Evolutionary conservation across 2,113 vertebrate genomes (phyloP).

Genomic region (Festucalex cinctus): DNA sequence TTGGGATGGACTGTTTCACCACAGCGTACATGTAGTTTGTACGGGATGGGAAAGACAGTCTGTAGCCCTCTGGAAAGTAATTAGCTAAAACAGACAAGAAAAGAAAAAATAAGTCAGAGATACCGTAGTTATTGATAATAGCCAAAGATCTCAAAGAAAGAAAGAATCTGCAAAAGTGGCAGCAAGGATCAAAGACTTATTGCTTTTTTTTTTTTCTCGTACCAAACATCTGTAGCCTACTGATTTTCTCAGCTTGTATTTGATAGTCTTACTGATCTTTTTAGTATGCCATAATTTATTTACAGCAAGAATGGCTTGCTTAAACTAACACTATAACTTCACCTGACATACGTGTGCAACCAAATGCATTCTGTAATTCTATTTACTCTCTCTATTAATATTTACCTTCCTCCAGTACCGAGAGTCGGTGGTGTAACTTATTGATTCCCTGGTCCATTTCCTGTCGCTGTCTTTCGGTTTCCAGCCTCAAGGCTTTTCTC

Average conservation of each 20-base stretch:
- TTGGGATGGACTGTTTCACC: conserved; percentile 80
- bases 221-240: conserved; percentile 12
- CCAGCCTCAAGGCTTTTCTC: conserved; percentile 74
- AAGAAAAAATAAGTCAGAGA: background rate
- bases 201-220: conserved; percentile 4
- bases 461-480: conserved; percentile 78
- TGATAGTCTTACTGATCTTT: conserved; percentile 33
- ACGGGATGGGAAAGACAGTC: conserved; percentile 84
- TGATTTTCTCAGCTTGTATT: conserved; percentile 18
- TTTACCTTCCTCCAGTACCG: conserved; percentile 85
- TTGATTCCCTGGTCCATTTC: conserved; percentile 83
- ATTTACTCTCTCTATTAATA: background rate
- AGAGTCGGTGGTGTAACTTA: conserved; percentile 81
- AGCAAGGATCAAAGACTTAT: conserved; percentile 14
- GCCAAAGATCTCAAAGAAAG: background rate
- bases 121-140: background rate
- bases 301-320: conserved; percentile 24
- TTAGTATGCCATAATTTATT: conserved; percentile 40
- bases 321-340: conserved; percentile 11
- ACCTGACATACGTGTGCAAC: background rate
- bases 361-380: background rate
- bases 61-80: conserved; percentile 83
- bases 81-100: conserved; percentile 51
- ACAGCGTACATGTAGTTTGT: conserved; percentile 92
- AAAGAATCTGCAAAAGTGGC: background rate